A percentile compares a stretch with the other conserved stretches of the same genome.
Evolutionary conservation across 2,888 invertebrate genomes (phyloP).

Genomic region (Lasioglossum zephyrum): DNA sequence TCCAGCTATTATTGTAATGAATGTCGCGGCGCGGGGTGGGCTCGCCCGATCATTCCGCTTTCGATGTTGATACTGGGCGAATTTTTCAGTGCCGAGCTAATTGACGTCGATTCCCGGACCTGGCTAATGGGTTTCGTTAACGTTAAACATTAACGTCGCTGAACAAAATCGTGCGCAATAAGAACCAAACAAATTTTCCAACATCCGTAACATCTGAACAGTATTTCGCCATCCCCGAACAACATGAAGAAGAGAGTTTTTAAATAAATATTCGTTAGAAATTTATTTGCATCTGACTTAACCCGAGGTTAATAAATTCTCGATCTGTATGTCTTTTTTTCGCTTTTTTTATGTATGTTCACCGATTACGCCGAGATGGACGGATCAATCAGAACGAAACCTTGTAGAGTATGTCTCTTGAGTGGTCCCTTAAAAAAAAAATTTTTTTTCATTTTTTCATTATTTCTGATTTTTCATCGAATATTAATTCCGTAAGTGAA

Average conservation of each 20-base stretch:
- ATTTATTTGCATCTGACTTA: background rate
- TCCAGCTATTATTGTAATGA: conserved; percentile 36
- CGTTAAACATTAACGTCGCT: background rate
- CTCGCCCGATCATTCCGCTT: background rate
- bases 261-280: background rate
- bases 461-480: too few relatives aligned
- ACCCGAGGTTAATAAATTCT: too few relatives aligned
- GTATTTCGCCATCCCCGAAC: background rate
- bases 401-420: too few relatives aligned
- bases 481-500: too few relatives aligned
- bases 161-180: background rate
- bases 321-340: too few relatives aligned
- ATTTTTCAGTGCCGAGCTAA: background rate
- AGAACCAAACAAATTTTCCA: background rate
- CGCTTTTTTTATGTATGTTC: too few relatives aligned
- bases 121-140: background rate
- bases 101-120: background rate
- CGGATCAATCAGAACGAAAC: too few relatives aligned
- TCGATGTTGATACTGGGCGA: background rate
- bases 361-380: too few relatives aligned
- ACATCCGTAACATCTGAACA: background rate
- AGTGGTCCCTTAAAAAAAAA: too few relatives aligned
- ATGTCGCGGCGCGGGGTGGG: background rate
- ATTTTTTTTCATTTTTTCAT: too few relatives aligned
- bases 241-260: background rate